A percentile compares a stretch with the other conserved stretches of the same genome.
Conservation (phyloP, 2,888 invertebrate genomes). For the Euzophera pinguis region DNA sequence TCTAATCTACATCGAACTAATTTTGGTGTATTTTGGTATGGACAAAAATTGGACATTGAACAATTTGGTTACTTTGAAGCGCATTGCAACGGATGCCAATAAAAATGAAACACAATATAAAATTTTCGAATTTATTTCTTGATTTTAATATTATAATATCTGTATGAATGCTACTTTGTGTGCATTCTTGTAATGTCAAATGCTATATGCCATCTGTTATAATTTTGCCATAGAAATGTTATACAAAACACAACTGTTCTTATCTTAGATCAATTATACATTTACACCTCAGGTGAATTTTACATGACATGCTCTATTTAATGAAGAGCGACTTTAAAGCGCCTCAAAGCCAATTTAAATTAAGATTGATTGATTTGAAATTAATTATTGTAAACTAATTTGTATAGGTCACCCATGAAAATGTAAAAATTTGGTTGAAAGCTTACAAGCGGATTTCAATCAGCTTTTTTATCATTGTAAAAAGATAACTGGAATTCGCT, state of each 20-base stretch:
- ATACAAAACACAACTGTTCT: slow-evolving; percentile 72
- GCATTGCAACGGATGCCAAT: background rate
- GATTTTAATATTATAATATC: slow-evolving; percentile 74
- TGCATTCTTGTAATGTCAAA: slow-evolving; percentile 70
- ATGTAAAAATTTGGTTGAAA: background rate
- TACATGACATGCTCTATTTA: slow-evolving; percentile 28
- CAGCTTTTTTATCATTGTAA: background rate
- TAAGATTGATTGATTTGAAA: slow-evolving; percentile 9
- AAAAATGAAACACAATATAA: slow-evolving; percentile 37
- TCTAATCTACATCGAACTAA: too few species aligned
- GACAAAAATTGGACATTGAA: too few species aligned
- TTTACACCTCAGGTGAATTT: slow-evolving; percentile 36
- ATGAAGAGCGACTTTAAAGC: slow-evolving; percentile 15
- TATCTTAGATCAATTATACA: slow-evolving; percentile 54
- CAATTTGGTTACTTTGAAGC: too few species aligned
- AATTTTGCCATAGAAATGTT: slow-evolving; percentile 69
- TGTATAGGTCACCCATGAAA: background rate
- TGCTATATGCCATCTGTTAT: slow-evolving; percentile 50
- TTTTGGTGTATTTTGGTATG: too few species aligned
- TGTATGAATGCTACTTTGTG: slow-evolving; percentile 64
- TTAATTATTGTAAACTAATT: slow-evolving; percentile 3
- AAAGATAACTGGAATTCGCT: slow-evolving; percentile 10
- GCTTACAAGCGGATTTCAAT: slow-evolving; percentile 1
- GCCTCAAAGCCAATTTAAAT: slow-evolving; percentile 19
- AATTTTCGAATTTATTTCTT: slow-evolving; percentile 68